Evolutionary conservation across 2,888 invertebrate genomes (phyloP).

Genomic region (Parnassius smintheus): DNA sequence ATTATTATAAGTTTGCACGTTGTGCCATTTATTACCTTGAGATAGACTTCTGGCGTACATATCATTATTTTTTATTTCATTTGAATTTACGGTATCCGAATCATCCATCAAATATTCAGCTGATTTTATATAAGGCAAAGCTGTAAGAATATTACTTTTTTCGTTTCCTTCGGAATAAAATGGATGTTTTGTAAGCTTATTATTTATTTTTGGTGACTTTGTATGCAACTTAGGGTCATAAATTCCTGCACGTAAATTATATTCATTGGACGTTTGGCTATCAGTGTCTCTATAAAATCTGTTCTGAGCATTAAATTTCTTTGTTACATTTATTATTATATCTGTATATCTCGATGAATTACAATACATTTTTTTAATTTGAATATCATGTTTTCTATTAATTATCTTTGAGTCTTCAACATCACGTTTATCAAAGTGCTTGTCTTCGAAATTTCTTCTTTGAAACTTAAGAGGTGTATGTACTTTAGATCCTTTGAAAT

Average conservation of each 20-base stretch:
- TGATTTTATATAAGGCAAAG: constrained; percentile 62
- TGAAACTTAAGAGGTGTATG: constrained; percentile 51
- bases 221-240: constrained; percentile 37
- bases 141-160: constrained; percentile 46
- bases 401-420: constrained; percentile 33
- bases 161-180: constrained; percentile 36
- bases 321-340: constrained; percentile 31
- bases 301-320: constrained; percentile 29
- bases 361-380: not conserved
- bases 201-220: constrained; percentile 19
- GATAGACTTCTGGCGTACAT: constrained; percentile 55
- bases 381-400: not conserved
- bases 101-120: constrained; percentile 47
- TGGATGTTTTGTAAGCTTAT: constrained; percentile 35
- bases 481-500: constrained; percentile 52
- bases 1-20: constrained; percentile 62
- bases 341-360: not conserved
- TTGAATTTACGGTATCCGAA: constrained; percentile 36
- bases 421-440: constrained; percentile 46
- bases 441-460: constrained; percentile 49
- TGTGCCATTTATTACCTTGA: constrained; percentile 64
- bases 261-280: constrained; percentile 36
- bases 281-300: constrained; percentile 50
- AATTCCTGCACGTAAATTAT: constrained; percentile 30
- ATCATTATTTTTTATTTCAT: constrained; percentile 35